Base-by-base conservation (phyloP, 1,140 invertebrate species). In the Zaprionus vittiger region DNA sequence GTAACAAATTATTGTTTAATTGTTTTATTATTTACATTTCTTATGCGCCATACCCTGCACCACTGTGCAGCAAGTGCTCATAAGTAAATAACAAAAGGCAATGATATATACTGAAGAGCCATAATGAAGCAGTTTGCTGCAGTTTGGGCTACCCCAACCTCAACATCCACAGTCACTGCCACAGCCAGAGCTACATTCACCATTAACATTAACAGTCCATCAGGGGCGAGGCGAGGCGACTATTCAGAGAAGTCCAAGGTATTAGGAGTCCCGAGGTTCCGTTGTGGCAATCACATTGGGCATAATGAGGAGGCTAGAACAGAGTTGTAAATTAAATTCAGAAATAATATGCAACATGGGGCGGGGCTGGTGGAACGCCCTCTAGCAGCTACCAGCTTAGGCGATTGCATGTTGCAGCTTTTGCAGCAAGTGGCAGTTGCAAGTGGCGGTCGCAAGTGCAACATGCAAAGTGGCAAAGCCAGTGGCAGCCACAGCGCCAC, bases 301-400 rank as follows among this genome's bases (percentile, higher is more conserved):
- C 69, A 74, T 73, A 86, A 86, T 86, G 80, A 85, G 83, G 24
- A 52, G 70, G 49, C 73, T 26, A 59, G 52, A 62, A 49, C 69
- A 31, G 47, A 62, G 72, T 47, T 72, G 71, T 81, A 89, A 90
- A 90, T 90, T 81, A 84, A 84, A 79, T 90, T 80, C 74, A 84
- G 65, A 87, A 87, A 84, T 87, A 84, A 81, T 90, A 81, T 79
- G 79, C 71, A 71, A 44, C 49, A 22, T 41, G 57, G 67, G 74
- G 70, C 69, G 63, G 63, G 26, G 55, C 34, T 12, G 44, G 37
- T 31, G 26, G 24, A 59, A 68, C 64, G 65, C 59, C 75, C 54
- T 20, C 20, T 14, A 54, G 38, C 64, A 60, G 67, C 38, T 60
- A 34, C 38, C n/a, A 7, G 60, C 44, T 41, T 14, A 24, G 54